Conservation (phyloP, 2,888 invertebrate species). For the Nowickia ferox region DNA sequence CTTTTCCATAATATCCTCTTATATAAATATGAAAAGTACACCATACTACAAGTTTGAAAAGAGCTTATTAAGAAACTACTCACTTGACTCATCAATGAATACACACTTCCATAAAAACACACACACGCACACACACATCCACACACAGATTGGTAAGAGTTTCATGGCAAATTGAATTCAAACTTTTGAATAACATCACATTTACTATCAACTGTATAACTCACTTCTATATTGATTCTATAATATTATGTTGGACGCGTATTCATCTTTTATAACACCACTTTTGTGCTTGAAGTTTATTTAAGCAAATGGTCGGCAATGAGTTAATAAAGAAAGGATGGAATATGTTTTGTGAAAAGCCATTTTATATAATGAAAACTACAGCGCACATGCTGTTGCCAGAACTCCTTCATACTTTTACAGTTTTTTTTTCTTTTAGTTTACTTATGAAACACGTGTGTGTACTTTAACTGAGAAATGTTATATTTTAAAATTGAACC, state of each 20-base stretch:
- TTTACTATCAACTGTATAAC: constrained; percentile 8
- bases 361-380: constrained; percentile 17
- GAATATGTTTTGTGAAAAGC: constrained; percentile 21
- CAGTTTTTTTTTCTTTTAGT: background rate
- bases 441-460: background rate
- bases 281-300: constrained; percentile 38
- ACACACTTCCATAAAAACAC: background rate
- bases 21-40: constrained; percentile 4
- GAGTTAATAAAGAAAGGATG: constrained; percentile 7
- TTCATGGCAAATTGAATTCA: constrained; percentile 53
- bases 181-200: constrained; percentile 42
- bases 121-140: background rate
- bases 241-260: constrained; percentile 22
- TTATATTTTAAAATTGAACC: background rate
- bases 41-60: constrained; percentile 29
- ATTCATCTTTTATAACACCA: constrained; percentile 28
- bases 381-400: background rate
- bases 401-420: background rate
- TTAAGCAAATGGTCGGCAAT: constrained; percentile 50
- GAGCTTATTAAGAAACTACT: constrained; percentile 49
- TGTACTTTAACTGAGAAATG: background rate
- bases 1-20: background rate
- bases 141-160: background rate
- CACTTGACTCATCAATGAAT: background rate
- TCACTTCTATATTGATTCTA: constrained; percentile 19